A percentile compares a stretch with the other conserved stretches of the same genome.
Evolutionary conservation across 2,888 invertebrate species (phyloP).

Genomic region (Ophioninae sp.): DNA sequence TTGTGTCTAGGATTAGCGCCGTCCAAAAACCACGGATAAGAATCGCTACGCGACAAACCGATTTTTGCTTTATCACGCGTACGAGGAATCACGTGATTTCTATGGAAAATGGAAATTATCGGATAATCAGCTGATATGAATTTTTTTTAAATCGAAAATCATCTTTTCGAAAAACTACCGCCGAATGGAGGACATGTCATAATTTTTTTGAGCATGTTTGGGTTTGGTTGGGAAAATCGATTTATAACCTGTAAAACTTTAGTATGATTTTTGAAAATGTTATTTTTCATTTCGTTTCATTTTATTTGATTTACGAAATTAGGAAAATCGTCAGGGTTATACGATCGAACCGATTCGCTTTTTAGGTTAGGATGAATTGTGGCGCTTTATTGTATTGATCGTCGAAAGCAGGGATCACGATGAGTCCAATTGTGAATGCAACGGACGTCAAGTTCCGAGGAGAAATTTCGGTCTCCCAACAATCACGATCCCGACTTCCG

Average conservation of each 20-base stretch:
- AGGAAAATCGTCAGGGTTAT: not conserved
- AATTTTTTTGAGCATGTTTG: not conserved
- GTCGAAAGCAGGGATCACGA: not conserved
- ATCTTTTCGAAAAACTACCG: not conserved
- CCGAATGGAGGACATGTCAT: not conserved
- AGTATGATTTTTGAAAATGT: too few species aligned
- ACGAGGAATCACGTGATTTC: not conserved
- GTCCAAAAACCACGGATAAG: not conserved
- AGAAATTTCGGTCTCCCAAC: not conserved
- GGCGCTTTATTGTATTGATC: not conserved
- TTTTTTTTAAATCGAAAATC: not conserved
- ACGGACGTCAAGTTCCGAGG: not conserved
- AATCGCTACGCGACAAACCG: not conserved
- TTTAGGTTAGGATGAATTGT: not conserved
- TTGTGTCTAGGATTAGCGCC: not conserved
- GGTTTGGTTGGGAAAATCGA: not conserved
- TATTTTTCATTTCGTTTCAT: too few species aligned
- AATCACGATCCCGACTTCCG: conserved; percentile 5
- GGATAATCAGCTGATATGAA: not conserved
- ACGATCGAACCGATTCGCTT: not conserved
- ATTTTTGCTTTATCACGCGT: not conserved
- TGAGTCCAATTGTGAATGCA: not conserved
- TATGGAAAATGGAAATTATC: not conserved
- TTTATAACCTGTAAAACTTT: not conserved
- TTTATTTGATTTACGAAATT: too few species aligned